phyloP scores from a whole-genome alignment of 2,797 vertebrate genomes.

The Malacoraja senta region DNA sequence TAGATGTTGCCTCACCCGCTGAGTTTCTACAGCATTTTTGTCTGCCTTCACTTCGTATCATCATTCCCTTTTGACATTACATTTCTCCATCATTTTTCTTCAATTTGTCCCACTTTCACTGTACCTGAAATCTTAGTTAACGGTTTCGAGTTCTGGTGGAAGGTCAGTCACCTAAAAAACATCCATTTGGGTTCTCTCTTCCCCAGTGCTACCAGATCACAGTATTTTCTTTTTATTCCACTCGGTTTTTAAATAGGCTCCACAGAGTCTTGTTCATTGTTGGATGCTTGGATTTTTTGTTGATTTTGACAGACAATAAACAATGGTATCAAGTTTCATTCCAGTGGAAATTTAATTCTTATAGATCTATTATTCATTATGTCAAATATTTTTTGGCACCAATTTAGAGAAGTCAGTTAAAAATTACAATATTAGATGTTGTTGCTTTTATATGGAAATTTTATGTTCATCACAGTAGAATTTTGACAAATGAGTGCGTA shows the following conservation, averaged over 20 bases:
- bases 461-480: background rate
- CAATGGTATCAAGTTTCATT: no score
- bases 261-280: background rate
- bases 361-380: background rate
- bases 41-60: no score
- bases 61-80: no score
- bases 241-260: background rate
- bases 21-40: no score
- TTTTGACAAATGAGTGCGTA: background rate
- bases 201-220: no score
- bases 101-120: no score
- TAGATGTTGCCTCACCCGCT: no score
- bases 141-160: no score
- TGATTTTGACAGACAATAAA: background rate
- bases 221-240: background rate
- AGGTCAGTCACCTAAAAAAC: no score
- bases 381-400: background rate
- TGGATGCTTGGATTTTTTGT: background rate
- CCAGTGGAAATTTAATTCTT: background rate
- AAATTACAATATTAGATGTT: background rate
- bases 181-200: no score
- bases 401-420: background rate
- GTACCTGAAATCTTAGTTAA: no score
- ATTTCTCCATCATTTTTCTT: no score
- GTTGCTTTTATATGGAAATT: background rate